Evolutionary conservation across 2,113 vertebrate species (phyloP), one percentile per base, ranked within the genome.

Genomic region (Pollachius pollachius): DNA sequence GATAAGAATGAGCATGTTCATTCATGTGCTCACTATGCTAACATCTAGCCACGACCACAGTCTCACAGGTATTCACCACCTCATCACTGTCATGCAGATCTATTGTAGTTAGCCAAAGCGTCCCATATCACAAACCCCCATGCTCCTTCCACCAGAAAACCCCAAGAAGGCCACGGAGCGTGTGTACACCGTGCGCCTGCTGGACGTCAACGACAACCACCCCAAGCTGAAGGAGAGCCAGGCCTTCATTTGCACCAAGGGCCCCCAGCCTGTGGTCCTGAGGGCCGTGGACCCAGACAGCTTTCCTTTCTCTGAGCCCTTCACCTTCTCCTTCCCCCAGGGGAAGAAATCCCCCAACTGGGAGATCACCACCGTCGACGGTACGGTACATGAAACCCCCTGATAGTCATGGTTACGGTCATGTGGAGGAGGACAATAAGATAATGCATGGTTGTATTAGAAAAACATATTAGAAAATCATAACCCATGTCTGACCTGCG

Each of bases 201-300:
- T 87, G 82, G 92, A 93, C 30, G 88, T 93, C 18, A 93, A 93
- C 1, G 92, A 93, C 78, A 92, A 93, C 67, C 0, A 61, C 63
- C 92, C 92, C 56, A 84, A 66, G 68, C 83, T 92, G 67, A 67
- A 1, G 0, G 68, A 81, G 77, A 69, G 1, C 0, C n/a, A 80
- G 60, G 78, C 77, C 71, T 93, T 89, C 82, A 82, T 93, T 48
- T 93, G 92, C 60, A 62, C 75, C 0, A 77, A 80, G 69, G 83
- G 88, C 13, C 71, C 78, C 0, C 37, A 80, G 25, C 87, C 90
- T 0, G 65, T 93, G 25, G 5, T 85, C 19, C 48, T 93, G 74
- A 76, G 30, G 54, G 92, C 92, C 17, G 11, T 69, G 1, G 92
- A 93, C 34, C 0, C 1, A 41, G 92, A 93, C 73, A 67, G 64